These are phyloP conservation scores for Solenodon paradoxus DNA, from an alignment of 2,113 vertebrate species.

Conservation along the genomic window DNA sequence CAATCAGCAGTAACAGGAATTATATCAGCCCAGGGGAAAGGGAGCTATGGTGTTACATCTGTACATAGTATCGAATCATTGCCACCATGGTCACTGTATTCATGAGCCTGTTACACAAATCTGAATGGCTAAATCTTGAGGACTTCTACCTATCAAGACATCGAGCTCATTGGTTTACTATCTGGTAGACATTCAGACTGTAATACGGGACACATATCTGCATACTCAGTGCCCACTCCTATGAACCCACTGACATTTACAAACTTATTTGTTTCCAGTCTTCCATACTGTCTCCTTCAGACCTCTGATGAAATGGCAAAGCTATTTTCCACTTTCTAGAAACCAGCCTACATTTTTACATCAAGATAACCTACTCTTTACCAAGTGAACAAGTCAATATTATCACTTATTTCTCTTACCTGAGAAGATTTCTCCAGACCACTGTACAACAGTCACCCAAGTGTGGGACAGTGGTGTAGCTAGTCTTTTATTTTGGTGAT, in stretches of 20 bases:
- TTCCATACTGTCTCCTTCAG: not conserved
- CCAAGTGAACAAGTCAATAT: not conserved
- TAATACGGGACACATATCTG: not conserved
- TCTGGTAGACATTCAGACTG: not conserved
- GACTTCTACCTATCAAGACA: not conserved
- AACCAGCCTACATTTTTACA: not conserved
- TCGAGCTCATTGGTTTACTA: not conserved
- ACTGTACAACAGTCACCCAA: not conserved
- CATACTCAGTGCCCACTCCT: not conserved
- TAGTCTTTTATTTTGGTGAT: not conserved
- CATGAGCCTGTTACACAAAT: not conserved
- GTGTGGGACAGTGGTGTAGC: fast-evolving
- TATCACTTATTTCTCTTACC: not conserved
- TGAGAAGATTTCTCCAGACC: not conserved
- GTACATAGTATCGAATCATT: not conserved
- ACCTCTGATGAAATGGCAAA: not conserved
- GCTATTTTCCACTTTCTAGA: not conserved
- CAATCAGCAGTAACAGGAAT: not conserved
- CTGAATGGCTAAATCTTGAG: not conserved
- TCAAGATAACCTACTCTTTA: not conserved
- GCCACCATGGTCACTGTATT: not conserved
- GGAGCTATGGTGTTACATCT: not conserved
- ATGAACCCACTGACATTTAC: not conserved
- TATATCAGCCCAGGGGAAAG: not conserved
- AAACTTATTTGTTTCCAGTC: not conserved